Evolutionary conservation across 2,888 invertebrate genomes (phyloP).

Genomic region (Apantesis nais): DNA sequence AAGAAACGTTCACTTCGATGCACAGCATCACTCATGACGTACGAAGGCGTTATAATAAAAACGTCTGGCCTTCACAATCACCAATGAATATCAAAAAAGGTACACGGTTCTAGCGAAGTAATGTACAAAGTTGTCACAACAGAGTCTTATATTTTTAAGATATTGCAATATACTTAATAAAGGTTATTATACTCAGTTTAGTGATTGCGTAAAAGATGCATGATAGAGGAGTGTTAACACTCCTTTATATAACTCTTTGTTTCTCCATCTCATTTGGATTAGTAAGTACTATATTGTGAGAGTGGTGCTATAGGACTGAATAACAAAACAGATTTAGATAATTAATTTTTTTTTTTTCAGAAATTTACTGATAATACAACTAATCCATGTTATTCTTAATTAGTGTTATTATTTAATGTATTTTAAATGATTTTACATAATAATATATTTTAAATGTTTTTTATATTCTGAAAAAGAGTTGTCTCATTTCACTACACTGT

Average conservation of each 20-base stretch:
- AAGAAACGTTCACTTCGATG: conserved; percentile 47
- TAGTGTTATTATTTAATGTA: no score
- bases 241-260: neutral
- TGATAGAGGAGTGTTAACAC: neutral
- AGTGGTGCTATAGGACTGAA: neutral
- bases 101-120: neutral
- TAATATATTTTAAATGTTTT: neutral
- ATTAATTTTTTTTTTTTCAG: neutral
- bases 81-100: conserved; percentile 11
- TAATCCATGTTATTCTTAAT: neutral
- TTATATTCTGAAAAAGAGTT: neutral
- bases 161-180: no score
- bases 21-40: conserved; percentile 47
- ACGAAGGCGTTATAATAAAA: conserved; percentile 35
- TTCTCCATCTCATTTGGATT: neutral
- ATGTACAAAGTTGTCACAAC: neutral
- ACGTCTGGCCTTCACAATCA: conserved; percentile 24
- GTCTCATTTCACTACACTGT: neutral
- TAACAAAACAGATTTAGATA: neutral
- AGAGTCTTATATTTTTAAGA: neutral
- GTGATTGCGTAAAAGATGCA: neutral
- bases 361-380: neutral
- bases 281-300: neutral
- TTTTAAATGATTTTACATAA: no score
- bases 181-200: neutral